Percentiles rank a stretch among this genome's conserved stretches.
Evolutionary conservation across 2,888 invertebrate species (phyloP).

Genomic region (Panopea generosa): DNA sequence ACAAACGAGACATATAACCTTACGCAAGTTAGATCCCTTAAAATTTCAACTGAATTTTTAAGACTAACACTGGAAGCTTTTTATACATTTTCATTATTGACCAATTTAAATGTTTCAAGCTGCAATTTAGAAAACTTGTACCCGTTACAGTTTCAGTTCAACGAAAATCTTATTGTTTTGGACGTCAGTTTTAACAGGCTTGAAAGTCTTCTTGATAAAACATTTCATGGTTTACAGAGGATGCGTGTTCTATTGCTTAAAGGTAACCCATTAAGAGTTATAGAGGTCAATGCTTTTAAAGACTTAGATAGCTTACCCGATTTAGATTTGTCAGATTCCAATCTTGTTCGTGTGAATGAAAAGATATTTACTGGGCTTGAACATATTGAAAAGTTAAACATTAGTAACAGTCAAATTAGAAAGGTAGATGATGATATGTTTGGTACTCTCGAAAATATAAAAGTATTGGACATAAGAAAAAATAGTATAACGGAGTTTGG

Average conservation of each 20-base stretch:
- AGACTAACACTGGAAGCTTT: not conserved
- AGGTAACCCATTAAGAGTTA: slow-evolving; percentile 18
- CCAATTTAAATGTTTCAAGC: slow-evolving; percentile 6
- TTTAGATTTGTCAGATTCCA: slow-evolving; percentile 8
- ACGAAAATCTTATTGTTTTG: slow-evolving; percentile 20
- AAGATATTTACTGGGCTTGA: slow-evolving; percentile 27
- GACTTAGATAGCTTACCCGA: slow-evolving; percentile 33
- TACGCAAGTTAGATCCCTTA: not conserved
- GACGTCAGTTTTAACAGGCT: slow-evolving; percentile 33
- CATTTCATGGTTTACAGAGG: slow-evolving; percentile 21
- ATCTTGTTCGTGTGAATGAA: not conserved
- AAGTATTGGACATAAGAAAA: slow-evolving; percentile 30
- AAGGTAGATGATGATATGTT: slow-evolving; percentile 31
- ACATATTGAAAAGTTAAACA: slow-evolving; percentile 19
- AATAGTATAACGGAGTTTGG: slow-evolving; percentile 49
- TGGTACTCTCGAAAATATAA: slow-evolving; percentile 4
- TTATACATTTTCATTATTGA: not conserved
- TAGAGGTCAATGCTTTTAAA: slow-evolving; percentile 32
- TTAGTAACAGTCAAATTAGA: slow-evolving; percentile 27
- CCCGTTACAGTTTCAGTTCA: slow-evolving; percentile 14
- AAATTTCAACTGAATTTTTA: not conserved
- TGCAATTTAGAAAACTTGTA: not conserved
- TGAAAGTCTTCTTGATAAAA: not conserved
- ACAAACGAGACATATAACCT: not conserved
- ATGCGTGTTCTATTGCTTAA: slow-evolving; percentile 12